Conservation (phyloP, 2,113 vertebrate genomes). For the Propithecus coquereli region DNA sequence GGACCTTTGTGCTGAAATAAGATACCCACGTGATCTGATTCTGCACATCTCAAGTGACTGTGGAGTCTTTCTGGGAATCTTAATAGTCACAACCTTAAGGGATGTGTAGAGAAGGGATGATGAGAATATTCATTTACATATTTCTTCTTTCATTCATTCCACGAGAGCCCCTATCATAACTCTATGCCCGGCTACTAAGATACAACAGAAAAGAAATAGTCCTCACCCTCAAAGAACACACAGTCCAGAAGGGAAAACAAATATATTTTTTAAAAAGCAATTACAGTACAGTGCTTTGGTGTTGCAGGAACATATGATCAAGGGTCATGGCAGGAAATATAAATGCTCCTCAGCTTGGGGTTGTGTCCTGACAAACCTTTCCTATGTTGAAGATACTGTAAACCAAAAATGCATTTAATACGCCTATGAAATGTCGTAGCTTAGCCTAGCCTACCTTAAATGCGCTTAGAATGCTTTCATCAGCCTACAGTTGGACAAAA, state of each 20-base stretch:
- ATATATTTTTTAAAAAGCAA: neutral
- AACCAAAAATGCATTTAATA: neutral
- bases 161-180: neutral
- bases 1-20: neutral
- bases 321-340: neutral
- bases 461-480: neutral
- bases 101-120: neutral
- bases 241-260: neutral
- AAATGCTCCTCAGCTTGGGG: neutral
- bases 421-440: neutral
- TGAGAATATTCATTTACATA: neutral
- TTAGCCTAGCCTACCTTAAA: neutral
- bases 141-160: neutral
- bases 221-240: neutral
- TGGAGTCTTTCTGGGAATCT: neutral
- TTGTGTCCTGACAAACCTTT: neutral
- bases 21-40: neutral
- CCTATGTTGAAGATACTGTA: neutral
- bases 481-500: neutral
- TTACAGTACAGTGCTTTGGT: neutral
- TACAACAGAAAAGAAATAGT: neutral
- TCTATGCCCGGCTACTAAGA: neutral
- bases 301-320: neutral
- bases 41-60: neutral
- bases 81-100: neutral